A percentile compares a stretch with the other conserved stretches of the same genome.
These are phyloP conservation scores for Nymphalis polychloros DNA, from an alignment of 2,888 invertebrate genomes.

Conservation along the genomic window DNA sequence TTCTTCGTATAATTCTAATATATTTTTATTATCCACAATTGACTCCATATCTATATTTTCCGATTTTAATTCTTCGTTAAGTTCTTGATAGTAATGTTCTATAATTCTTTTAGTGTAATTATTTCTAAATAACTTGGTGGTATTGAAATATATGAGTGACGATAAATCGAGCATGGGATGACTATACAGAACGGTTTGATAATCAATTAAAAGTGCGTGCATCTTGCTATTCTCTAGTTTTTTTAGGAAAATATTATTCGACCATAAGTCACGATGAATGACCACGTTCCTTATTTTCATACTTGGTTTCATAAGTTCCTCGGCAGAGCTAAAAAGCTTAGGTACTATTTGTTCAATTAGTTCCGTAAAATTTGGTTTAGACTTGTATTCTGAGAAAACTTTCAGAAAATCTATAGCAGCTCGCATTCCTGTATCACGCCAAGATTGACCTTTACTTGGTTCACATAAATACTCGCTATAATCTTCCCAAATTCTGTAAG, in stretches of 20 bases:
- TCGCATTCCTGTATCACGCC: conserved; percentile 65
- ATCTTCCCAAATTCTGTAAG: conserved; percentile 67
- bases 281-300: conserved; percentile 73
- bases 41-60: conserved; percentile 50
- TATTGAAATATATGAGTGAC: conserved; percentile 80
- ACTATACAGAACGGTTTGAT: conserved; percentile 85
- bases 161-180: conserved; percentile 85
- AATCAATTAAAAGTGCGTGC: conserved; percentile 84
- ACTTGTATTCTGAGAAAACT: conserved; percentile 59
- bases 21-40: conserved; percentile 48
- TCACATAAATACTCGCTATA: conserved; percentile 60
- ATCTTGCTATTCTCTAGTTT: conserved; percentile 53
- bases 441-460: conserved; percentile 47
- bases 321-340: conserved; percentile 52
- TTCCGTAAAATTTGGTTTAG: conserved; percentile 47
- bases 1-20: conserved; percentile 55
- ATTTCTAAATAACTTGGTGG: conserved; percentile 66
- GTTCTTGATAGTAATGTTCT: conserved; percentile 77
- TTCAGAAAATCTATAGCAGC: conserved; percentile 65
- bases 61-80: conserved; percentile 66
- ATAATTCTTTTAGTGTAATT: conserved; percentile 70
- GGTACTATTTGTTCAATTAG: conserved; percentile 51
- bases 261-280: conserved; percentile 84
- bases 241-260: conserved; percentile 82
- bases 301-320: conserved; percentile 65